phyloP scores from a whole-genome alignment of 2,888 invertebrate species.

The Tromatobia lineatoria region DNA sequence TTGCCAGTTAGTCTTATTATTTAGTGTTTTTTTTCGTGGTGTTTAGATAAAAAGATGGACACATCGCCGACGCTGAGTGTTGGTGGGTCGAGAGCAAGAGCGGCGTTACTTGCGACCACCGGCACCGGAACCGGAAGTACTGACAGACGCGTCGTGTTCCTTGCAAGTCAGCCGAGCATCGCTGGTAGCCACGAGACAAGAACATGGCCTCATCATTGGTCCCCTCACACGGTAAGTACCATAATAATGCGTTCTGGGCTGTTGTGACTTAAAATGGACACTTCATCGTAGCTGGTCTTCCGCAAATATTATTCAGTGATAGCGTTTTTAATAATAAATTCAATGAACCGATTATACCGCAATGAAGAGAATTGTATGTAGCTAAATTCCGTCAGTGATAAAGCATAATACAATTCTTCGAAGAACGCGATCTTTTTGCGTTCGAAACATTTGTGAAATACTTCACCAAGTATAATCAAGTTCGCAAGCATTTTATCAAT shows the following conservation, averaged over 20 bases:
- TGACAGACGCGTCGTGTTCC: slow-evolving; percentile 84
- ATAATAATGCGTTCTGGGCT: neutral
- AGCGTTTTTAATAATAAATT: no score
- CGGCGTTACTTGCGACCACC: slow-evolving; percentile 81
- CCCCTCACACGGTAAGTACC: slow-evolving; percentile 82
- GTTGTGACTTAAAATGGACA: no score
- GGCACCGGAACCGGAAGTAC: slow-evolving; percentile 80
- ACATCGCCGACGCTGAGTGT: slow-evolving; percentile 83
- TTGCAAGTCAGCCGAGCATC: slow-evolving; percentile 78
- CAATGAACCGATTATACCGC: no score
- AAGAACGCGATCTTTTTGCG: no score
- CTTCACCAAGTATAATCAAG: no score
- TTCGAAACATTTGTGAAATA: no score
- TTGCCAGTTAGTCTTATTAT: slow-evolving; percentile 18
- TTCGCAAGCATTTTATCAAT: no score
- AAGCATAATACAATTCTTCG: no score
- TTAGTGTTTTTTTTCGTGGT: slow-evolving; percentile 8
- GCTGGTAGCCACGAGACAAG: slow-evolving; percentile 79
- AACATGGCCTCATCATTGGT: slow-evolving; percentile 85
- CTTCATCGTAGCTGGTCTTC: no score
- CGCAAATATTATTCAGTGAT: no score
- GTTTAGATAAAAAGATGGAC: slow-evolving; percentile 77
- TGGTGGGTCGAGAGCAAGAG: slow-evolving; percentile 82
- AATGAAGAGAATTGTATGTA: no score
- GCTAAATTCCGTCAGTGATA: no score